Evolutionary conservation across 2,888 invertebrate species (phyloP).

Genomic region (Drosophila birchii): DNA sequence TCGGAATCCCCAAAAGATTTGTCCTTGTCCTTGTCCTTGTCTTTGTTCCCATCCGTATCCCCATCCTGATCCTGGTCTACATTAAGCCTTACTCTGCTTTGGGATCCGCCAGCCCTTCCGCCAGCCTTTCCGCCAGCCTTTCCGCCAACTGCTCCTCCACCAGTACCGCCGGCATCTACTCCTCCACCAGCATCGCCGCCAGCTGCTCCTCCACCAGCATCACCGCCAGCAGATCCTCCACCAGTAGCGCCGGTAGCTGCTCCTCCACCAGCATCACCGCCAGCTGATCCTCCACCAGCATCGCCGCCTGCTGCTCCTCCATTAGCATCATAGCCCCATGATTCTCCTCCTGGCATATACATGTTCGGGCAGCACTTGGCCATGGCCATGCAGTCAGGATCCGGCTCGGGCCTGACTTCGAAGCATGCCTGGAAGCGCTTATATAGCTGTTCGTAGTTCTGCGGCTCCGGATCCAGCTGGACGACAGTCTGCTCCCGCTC

Average conservation of each 20-base stretch:
- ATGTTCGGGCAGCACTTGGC: slow-evolving; percentile 45
- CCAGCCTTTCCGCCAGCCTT: neutral
- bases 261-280: neutral
- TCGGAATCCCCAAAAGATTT: neutral
- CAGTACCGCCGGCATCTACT: too few relatives aligned
- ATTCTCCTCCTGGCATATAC: neutral
- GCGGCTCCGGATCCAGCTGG: slow-evolving; percentile 37
- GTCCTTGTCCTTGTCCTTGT: neutral
- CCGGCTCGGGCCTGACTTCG: neutral
- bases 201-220: neutral
- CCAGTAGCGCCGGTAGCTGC: too few relatives aligned
- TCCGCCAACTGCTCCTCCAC: neutral
- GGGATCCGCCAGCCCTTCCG: neutral
- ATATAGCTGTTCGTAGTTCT: slow-evolving; percentile 64
- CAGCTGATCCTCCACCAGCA: neutral
- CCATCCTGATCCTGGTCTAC: too few relatives aligned
- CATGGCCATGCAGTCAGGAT: slow-evolving; percentile 12
- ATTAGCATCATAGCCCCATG: neutral
- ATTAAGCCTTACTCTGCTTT: slow-evolving; percentile 10
- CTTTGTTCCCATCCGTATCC: neutral
- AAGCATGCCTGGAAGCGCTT: slow-evolving; percentile 52
- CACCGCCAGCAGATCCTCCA: neutral
- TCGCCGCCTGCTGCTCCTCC: neutral
- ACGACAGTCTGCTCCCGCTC: slow-evolving; percentile 44
- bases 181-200: neutral